Base-by-base conservation (phyloP, 2,797 vertebrate genomes). In the Hephaestus fuliginosus region DNA sequence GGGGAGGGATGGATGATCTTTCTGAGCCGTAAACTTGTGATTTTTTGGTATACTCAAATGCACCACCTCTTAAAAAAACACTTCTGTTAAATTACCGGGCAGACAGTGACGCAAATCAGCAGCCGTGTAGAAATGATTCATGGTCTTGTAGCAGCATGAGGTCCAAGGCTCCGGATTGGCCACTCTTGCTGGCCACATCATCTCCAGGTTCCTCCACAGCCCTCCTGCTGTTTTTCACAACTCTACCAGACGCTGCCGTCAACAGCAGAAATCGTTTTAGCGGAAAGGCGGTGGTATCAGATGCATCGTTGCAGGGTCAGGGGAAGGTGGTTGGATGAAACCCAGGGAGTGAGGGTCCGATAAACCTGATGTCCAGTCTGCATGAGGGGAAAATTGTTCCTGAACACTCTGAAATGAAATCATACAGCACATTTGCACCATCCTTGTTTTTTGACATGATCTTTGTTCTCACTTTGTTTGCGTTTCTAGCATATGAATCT, bases 71-170 rank as follows among this genome's bases (percentile, higher is more conserved):
- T 76, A 60, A 62, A 80, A 74, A 56, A 74, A 53, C 20, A 56
- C 58, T 15, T 65, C 28, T 74, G 44, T 58, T 46, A 36, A 69
- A 55, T 46, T 39, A 65, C 62, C 22, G 7, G 51, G 14, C 58
- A 81, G 57, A 76, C 61, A 10, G 41, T 88, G 85, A 84, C 53
- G 43, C 63, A 88, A 82, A 84, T 82, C 55, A 76, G 17, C 2
- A 28, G 28, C 11, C 1, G 57, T 67, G 58, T 61, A 39, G 80
- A 70, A 56, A 72, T 90, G 88, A 91, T 85, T 92, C 79, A 89
- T 76, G 78, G 63, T 61, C 64, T 11, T 51, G 41, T 10, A 67
- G 67, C 83, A 86, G 82, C 77, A 63, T 70, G 91, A 76, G 48
- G 83, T 82, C 77, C 51, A 30, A 64, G 70, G 63, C 70, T 76